Conservation (phyloP, 1,140 invertebrate species). For the Euwallacea fornicatus region DNA sequence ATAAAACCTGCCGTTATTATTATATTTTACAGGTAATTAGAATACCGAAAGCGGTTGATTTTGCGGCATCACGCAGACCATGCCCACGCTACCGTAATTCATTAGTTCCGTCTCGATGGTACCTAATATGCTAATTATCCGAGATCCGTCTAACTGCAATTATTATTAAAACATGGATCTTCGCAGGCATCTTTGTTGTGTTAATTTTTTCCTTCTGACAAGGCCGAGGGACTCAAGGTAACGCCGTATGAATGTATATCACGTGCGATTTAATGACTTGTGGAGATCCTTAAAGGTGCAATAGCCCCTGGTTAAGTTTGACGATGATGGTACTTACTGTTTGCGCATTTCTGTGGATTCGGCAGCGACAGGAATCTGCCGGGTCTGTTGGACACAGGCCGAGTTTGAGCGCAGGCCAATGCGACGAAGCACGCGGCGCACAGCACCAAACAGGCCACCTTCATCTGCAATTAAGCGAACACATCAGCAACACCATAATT, state of each 20-base stretch:
- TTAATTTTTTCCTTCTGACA: conserved; percentile 13
- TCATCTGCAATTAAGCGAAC: conserved; percentile 46
- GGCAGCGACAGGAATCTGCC: conserved; percentile 80
- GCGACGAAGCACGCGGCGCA: conserved; percentile 38
- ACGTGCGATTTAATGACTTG: not conserved
- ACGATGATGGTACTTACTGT: conserved; percentile 65
- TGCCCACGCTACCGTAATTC: not conserved
- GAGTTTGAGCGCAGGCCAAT: conserved; percentile 43
- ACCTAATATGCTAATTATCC: conserved; percentile 21
- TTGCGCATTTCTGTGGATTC: conserved; percentile 76
- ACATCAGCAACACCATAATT: conserved; percentile 3
- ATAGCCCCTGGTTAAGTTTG: not conserved
- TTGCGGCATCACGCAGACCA: not conserved
- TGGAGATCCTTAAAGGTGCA: conserved; percentile 14
- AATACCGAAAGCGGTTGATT: too few species aligned
- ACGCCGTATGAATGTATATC: not conserved
- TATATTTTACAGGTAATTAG: too few species aligned
- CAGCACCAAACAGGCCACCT: conserved; percentile 37
- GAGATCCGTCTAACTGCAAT: conserved; percentile 27
- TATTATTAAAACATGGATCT: conserved; percentile 17
- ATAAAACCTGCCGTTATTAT: too few species aligned
- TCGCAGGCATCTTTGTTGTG: conserved; percentile 10
- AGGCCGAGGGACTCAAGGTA: conserved; percentile 22
- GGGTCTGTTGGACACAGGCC: conserved; percentile 49
- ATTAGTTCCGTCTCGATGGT: conserved; percentile 18